Evolutionary conservation across 1,140 invertebrate species (phyloP).

Genomic region (Drosophila sproati): DNA sequence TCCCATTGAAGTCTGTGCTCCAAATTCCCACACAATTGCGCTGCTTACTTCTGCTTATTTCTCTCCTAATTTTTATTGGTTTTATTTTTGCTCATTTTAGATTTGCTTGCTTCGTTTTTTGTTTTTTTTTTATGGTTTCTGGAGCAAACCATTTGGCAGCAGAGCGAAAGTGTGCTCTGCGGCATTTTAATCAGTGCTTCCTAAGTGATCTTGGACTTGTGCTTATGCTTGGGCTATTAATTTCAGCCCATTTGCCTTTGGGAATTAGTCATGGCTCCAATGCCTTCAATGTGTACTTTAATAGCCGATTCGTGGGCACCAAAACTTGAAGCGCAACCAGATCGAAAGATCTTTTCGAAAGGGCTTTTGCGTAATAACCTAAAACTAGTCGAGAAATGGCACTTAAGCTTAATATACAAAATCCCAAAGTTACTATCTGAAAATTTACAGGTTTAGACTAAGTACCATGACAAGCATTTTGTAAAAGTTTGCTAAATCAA

Average conservation of each 20-base stretch:
- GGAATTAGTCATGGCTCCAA: conserved; percentile 45
- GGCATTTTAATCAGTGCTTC: conserved; percentile 43
- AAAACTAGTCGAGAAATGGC: not conserved
- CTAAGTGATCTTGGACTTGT: conserved; percentile 34
- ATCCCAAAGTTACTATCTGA: too few species aligned
- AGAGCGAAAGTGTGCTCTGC: conserved; percentile 65
- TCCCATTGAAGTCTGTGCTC: conserved; percentile 71
- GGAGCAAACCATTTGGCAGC: conserved; percentile 31
- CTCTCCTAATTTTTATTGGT: conserved; percentile 59
- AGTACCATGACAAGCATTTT: not conserved
- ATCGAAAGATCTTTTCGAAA: conserved; percentile 3
- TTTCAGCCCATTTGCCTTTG: conserved; percentile 55
- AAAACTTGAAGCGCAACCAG: conserved; percentile 38
- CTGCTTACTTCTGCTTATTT: conserved; percentile 40
- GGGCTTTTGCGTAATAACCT: conserved; percentile 2
- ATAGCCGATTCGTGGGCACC: conserved; percentile 55
- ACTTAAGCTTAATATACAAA: not conserved
- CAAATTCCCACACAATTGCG: conserved; percentile 76
- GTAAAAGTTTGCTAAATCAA: too few species aligned
- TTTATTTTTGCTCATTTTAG: conserved; percentile 26
- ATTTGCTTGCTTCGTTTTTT: not conserved
- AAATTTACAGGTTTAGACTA: too few species aligned
- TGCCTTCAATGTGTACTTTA: conserved; percentile 44
- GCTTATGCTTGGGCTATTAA: conserved; percentile 45
- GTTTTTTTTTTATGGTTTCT: not conserved